Conservation (phyloP, 2,888 invertebrate species). For the Latrodectus elegans region DNA sequence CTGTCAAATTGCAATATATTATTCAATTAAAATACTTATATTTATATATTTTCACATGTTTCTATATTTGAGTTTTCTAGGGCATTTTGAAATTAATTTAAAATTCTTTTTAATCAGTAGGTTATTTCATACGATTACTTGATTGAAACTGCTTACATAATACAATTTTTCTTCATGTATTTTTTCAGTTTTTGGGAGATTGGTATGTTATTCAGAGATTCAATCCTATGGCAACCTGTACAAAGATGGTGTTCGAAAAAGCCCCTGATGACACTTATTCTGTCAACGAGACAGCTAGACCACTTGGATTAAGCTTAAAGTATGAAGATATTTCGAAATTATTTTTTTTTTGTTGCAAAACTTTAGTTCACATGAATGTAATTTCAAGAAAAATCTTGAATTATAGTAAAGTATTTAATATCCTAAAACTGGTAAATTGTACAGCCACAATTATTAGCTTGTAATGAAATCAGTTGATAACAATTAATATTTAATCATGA, state of each 20-base stretch:
- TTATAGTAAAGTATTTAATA: too few relatives aligned
- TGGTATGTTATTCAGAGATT: slow-evolving; percentile 56
- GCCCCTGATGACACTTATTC: slow-evolving; percentile 30
- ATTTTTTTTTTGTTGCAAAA: neutral
- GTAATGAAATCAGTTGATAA: too few relatives aligned
- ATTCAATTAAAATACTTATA: neutral
- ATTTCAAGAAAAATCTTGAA: neutral
- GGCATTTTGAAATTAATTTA: neutral
- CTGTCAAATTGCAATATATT: too few relatives aligned
- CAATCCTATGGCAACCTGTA: slow-evolving; percentile 63
- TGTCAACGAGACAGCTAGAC: slow-evolving; percentile 52
- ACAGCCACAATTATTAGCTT: too few relatives aligned
- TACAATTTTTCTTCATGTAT: too few relatives aligned
- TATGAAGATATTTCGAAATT: neutral
- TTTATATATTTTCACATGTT: neutral
- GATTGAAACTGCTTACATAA: too few relatives aligned
- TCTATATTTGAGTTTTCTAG: neutral
- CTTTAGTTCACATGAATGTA: neutral
- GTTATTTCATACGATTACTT: too few relatives aligned
- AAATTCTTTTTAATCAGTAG: too few relatives aligned
- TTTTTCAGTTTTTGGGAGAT: slow-evolving; percentile 46
- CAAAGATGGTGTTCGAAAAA: slow-evolving; percentile 47
- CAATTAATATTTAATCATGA: too few relatives aligned
- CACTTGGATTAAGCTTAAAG: slow-evolving; percentile 55
- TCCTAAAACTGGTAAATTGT: too few relatives aligned